Conservation (phyloP, 2,888 invertebrate genomes). For the Polydrusus pterygomalis region DNA sequence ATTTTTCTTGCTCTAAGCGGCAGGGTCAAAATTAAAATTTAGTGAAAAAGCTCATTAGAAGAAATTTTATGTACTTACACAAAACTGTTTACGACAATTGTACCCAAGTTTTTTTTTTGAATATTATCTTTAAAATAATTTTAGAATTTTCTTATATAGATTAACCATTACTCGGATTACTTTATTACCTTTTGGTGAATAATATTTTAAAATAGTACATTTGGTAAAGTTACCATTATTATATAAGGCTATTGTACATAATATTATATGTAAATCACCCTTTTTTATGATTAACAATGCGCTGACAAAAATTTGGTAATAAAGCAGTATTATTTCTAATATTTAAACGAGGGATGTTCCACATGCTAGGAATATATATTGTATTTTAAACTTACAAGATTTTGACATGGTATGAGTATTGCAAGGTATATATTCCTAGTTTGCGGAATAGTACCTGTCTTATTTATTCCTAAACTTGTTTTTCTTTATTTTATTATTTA, state of each 20-base stretch:
- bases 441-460: constrained; percentile 66
- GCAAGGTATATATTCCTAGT: constrained; percentile 62
- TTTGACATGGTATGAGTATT: constrained; percentile 61
- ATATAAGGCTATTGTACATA: not conserved
- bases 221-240: constrained; percentile 25
- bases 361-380: constrained; percentile 66
- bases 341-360: constrained; percentile 60
- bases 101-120: not conserved
- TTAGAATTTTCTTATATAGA: not conserved
- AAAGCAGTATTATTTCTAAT: constrained; percentile 8
- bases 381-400: constrained; percentile 6
- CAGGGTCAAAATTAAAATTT: no score
- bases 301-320: not conserved
- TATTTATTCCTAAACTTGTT: constrained; percentile 13
- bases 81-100: not conserved
- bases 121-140: not conserved
- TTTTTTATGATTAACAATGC: constrained; percentile 18
- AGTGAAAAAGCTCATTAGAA: no score
- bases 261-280: not conserved
- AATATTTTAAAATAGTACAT: not conserved
- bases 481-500: not conserved
- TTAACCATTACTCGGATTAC: not conserved
- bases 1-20: no score
- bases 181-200: not conserved
- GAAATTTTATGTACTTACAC: not conserved